Evolutionary conservation across 2,797 vertebrate genomes (phyloP).

Genomic region (Morelia viridis): DNA sequence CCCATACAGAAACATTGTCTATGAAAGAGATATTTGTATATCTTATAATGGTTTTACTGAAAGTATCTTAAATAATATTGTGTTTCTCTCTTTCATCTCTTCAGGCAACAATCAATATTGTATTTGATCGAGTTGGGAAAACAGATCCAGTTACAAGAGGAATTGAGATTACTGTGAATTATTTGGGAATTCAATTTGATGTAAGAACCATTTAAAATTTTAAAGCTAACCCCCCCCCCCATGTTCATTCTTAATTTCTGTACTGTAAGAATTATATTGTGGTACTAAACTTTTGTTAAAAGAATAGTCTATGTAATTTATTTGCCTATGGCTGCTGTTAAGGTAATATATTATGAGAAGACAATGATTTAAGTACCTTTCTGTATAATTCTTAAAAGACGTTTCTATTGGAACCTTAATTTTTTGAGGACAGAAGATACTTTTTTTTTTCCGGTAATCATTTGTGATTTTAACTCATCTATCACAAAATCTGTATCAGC

Average conservation of each 20-base stretch:
- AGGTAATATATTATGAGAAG: background rate
- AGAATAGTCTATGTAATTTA: background rate
- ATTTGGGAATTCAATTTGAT: conserved; percentile 97
- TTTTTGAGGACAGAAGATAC: background rate
- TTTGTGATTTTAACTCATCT: background rate
- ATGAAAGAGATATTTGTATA: background rate
- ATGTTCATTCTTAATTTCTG: background rate
- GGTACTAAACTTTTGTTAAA: background rate
- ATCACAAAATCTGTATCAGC: background rate
- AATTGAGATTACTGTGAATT: conserved; percentile 99
- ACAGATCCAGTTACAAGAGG: conserved; percentile 98
- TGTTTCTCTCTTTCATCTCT: conserved; percentile 9
- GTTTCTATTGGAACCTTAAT: background rate
- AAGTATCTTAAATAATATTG: background rate
- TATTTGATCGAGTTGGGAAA: conserved; percentile 97
- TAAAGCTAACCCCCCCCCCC: background rate
- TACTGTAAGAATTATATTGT: background rate
- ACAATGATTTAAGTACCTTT: background rate
- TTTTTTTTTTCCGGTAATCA: background rate
- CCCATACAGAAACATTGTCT: background rate
- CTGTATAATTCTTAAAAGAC: background rate
- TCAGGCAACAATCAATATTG: conserved; percentile 98
- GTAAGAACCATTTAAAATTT: conserved; percentile 75
- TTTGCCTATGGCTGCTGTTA: background rate
- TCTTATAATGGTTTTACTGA: background rate